Percentiles rank a stretch among this genome's conserved stretches.
These are phyloP conservation scores for Echiichthys vipera DNA, from an alignment of 2,797 vertebrate species.

Conservation along the genomic window DNA sequence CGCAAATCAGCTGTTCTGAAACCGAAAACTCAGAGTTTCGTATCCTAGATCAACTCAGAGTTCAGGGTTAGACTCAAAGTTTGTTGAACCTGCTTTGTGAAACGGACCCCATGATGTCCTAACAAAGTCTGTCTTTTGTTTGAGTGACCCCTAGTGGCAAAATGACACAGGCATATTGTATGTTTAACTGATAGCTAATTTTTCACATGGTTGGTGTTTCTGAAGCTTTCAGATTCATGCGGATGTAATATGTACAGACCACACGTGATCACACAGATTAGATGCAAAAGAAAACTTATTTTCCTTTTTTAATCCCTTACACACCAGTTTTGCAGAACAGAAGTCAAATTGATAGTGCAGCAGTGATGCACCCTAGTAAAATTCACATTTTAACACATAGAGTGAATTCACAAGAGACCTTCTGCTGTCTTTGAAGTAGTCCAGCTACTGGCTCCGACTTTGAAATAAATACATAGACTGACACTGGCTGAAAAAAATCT, in stretches of 20 bases:
- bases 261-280: not conserved
- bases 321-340: not conserved
- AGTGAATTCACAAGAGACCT: slow-evolving; percentile 49
- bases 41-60: no score
- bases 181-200: no score
- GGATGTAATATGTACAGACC: not conserved
- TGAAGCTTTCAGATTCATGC: no score
- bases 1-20: no score
- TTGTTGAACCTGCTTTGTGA: no score
- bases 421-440: slow-evolving; percentile 63
- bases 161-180: no score
- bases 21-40: no score
- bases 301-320: not conserved
- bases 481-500: not conserved
- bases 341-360: slow-evolving; percentile 42
- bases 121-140: no score
- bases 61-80: no score
- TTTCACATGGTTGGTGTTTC: not conserved
- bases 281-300: not conserved
- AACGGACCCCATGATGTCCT: no score
- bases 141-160: no score
- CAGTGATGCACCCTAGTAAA: slow-evolving; percentile 25
- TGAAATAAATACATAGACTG: slow-evolving; percentile 57
- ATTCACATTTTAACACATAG: slow-evolving; percentile 43
- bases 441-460: slow-evolving; percentile 46